phyloP scores from a whole-genome alignment of 2,113 vertebrate genomes.

The Murina feae region DNA sequence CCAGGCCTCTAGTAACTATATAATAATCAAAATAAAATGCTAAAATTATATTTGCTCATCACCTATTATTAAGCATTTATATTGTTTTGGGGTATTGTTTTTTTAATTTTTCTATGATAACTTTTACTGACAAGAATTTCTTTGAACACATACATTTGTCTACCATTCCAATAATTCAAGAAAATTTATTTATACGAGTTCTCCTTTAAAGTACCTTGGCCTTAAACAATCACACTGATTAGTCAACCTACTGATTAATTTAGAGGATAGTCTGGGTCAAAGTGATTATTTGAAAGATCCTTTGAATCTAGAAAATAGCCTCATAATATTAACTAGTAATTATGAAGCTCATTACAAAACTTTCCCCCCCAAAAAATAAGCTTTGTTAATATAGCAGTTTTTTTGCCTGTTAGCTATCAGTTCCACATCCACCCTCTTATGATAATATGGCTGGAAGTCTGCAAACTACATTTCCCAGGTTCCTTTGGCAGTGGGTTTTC shows the following conservation, averaged over 20 bases:
- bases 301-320: not conserved
- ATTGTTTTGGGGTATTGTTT: not conserved
- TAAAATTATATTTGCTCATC: slow-evolving; percentile 35
- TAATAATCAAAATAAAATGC: slow-evolving; percentile 9
- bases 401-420: not conserved
- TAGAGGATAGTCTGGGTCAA: not conserved
- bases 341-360: not conserved
- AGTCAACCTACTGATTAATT: slow-evolving; percentile 36
- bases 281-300: not conserved
- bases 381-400: not conserved
- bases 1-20: slow-evolving; percentile 9
- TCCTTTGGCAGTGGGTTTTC: not conserved
- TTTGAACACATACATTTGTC: not conserved
- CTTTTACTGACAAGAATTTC: not conserved
- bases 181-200: not conserved
- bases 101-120: not conserved
- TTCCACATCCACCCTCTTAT: not conserved
- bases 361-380: not conserved
- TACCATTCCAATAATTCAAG: slow-evolving; percentile 45
- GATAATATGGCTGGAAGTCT: not conserved
- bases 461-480: not conserved
- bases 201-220: not conserved
- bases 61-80: slow-evolving; percentile 29
- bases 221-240: not conserved
- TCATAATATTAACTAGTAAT: not conserved